Conservation (phyloP, 2,888 invertebrate genomes). For the Pseudeuparius sepicola region DNA sequence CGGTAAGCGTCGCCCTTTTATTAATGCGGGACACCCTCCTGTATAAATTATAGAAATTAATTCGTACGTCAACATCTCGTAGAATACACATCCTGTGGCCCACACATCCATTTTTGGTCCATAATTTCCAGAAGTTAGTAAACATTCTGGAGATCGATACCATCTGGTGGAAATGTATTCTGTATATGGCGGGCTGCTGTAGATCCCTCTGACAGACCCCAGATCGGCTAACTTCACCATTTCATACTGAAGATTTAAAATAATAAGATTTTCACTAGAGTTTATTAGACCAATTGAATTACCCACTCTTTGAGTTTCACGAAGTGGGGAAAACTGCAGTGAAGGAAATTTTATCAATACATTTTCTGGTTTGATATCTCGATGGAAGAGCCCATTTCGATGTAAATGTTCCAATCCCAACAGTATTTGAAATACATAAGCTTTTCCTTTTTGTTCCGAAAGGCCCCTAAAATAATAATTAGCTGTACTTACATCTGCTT, state of each 20-base stretch:
- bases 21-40: no score
- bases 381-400: conserved; percentile 51
- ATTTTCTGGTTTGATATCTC: conserved; percentile 65
- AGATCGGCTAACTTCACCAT: conserved; percentile 52
- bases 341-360: conserved; percentile 48
- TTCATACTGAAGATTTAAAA: conserved; percentile 34
- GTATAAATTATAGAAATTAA: no score
- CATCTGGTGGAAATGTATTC: conserved; percentile 63
- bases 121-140: conserved; percentile 55
- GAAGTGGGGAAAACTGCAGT: conserved; percentile 20
- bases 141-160: conserved; percentile 59
- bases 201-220: conserved; percentile 51
- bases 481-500: no score
- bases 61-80: conserved; percentile 52
- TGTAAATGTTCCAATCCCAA: conserved; percentile 54
- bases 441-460: conserved; percentile 45
- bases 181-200: conserved; percentile 52
- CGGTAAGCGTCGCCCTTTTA: no score
- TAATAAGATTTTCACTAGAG: not conserved
- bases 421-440: conserved; percentile 50
- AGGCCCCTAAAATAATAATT: conserved; percentile 37
- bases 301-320: not conserved
- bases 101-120: conserved; percentile 63
- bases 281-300: not conserved
- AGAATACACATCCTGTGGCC: conserved; percentile 61